Percentiles rank a stretch among this genome's conserved stretches.
Evolutionary conservation across 2,888 invertebrate species (phyloP).

Genomic region (Lamproptera curius): DNA sequence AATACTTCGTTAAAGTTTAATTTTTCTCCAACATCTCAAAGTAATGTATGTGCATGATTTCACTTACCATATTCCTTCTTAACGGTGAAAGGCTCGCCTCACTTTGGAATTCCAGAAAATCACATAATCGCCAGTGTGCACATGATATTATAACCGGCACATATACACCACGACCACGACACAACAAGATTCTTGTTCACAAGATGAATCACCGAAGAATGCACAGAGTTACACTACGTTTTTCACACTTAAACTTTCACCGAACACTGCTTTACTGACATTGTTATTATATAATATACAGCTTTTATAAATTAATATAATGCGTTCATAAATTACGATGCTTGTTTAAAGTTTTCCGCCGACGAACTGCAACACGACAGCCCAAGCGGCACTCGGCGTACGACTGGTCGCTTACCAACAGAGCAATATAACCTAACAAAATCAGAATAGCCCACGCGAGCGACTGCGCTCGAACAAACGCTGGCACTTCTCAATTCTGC

Average conservation of each 20-base stretch:
- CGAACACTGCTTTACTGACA: constrained; percentile 36
- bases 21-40: background rate
- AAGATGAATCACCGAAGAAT: constrained; percentile 74
- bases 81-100: constrained; percentile 6
- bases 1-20: background rate
- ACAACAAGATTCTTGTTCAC: constrained; percentile 64
- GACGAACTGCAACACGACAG: constrained; percentile 41
- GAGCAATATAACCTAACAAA: constrained; percentile 63
- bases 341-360: constrained; percentile 60
- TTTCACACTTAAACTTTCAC: constrained; percentile 45
- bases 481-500: constrained; percentile 54
- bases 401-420: constrained; percentile 51
- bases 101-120: constrained; percentile 19
- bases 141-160: constrained; percentile 51
- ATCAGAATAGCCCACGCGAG: constrained; percentile 50
- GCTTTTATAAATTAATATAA: constrained; percentile 2
- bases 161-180: constrained; percentile 37
- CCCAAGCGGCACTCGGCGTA: constrained; percentile 42
- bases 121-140: constrained; percentile 32
- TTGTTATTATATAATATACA: constrained; percentile 1
- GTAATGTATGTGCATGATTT: background rate
- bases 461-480: constrained; percentile 41
- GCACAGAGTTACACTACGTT: constrained; percentile 53
- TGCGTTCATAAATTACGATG: constrained; percentile 50
- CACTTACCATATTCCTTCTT: constrained; percentile 17